Base-by-base conservation (phyloP, 2,797 vertebrate species). In the Hafferia zeledoni region DNA sequence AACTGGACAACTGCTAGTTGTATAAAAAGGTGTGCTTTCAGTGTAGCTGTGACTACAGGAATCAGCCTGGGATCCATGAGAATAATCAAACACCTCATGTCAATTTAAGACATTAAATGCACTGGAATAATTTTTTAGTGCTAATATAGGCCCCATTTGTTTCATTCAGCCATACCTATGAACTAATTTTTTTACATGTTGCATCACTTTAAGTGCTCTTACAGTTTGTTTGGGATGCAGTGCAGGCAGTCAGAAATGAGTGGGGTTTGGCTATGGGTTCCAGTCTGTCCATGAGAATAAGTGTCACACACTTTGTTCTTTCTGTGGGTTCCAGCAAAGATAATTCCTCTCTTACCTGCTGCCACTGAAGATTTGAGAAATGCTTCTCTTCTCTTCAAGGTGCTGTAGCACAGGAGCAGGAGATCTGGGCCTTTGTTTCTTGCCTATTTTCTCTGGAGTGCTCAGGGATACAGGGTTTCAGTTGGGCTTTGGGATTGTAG, bases 31-130 rank as follows among this genome's bases (percentile, higher is more conserved):
- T 83, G 43, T 92, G 60, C 49, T 89, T 86, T 92, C 65, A 50
- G 22, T 23, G 79, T 95, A 92, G 39, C 95, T 95, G 79, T 94
- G 95, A 43, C 93, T 90, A 90, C 86, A 77, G 52, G 57, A 92
- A 65, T 83, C 1, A 0, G 56, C 39, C 74, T 4, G 14, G 41
- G 46, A 80, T 90, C 68, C 25, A 9, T 79, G 85, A 68, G 79
- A 95, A 71, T 77, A 93, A 83, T 71, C 49, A 78, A 86, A 52
- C 18, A 67, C 86, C 61, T 76, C 47, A 6, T 86, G 35, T n/a
- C 59, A 53, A 7, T 74, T 93, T 68, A 61, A 44, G 49, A 37
- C 64, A 77, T 37, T 79, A 92, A 74, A 72, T 71, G 31, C 37
- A 61, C 23, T 49, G 43, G 60, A 46, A 22, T 41, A 8, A 2